Base-by-base conservation (phyloP, 2,888 invertebrate genomes). In the Lydus trimaculatus region DNA sequence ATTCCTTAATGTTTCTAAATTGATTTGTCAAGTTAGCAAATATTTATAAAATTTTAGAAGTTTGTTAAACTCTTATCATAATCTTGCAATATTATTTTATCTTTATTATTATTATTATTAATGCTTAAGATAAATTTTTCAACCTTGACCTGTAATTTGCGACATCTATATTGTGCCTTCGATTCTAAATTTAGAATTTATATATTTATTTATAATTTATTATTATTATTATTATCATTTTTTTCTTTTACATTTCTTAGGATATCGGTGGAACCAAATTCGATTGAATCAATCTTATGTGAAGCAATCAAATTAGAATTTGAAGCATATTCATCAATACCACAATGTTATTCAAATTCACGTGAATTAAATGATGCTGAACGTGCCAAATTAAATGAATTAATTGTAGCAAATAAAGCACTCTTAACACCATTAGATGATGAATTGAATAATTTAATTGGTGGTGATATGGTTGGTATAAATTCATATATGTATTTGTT, bases 291-390 rank as follows among this genome's bases (percentile, higher is more conserved):
- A 0, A 94, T 95, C 78, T 85, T 95, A 43, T 94, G 92, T 70
- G 94, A 95, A 79, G 95, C 95, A 9, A 95, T 95, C 73, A 94
- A 94, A 78, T 85, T 95, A 69, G 95, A 96, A 84, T 95, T 92
- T 82, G 93, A 93, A 78, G 90, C 92, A 0, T 92, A 91, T 79
- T 89, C 91, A 0, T 76, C 81, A 28, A 76, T 80, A 65, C 88
- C 89, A 31, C 85, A 87, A 59, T 89, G 88, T 74, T 88, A 88
- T 75, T 89, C 88, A 3, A 89, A 88, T 7, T 91, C 90, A 0
- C 86, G 91, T 69, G 91, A 91, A 79, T 87, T 94, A 25, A 93
- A 93, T 80, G 92, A 92, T 84, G 91, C 93, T n/a, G 96, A 96
- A 82, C 88, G 91, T 75, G 92, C 93, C 48, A 95, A 95, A 84